Evolutionary conservation across 2,797 vertebrate species (phyloP), one percentile per base, ranked within the genome.

Genomic region (Pantherophis alleghaniensis): DNA sequence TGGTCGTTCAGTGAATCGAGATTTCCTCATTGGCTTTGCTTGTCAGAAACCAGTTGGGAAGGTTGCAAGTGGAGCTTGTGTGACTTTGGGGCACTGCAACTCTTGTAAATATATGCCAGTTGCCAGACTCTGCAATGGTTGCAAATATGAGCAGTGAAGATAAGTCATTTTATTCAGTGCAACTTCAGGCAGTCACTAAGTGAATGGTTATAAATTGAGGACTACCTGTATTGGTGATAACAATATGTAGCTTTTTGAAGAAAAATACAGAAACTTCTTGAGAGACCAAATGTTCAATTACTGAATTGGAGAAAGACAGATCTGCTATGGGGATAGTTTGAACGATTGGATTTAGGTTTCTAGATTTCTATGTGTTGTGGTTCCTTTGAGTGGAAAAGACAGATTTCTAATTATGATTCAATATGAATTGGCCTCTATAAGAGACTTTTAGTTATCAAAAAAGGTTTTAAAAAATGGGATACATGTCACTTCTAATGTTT

Each of bases 391-490:
- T 94, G n/a, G 91, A 53, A 94, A 24, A 88, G 24, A 89, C 59
- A 63, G 94, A 22, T 20, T 95, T 96, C 89, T 95, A 95, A 96
- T 96, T 94, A 95, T 92, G 91, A 79, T 14, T 74, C 88, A 91
- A 57, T 32, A 59, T 95, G 93, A 61, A 91, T 91, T 96, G 96
- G 94, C 91, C 93, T 20, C 94, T 92, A 92, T 94, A 95, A 94
- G 89, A 97, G 91, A 18, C 28, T 90, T 94, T 83, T 96, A 91
- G 3, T 94, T 96, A 95, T 97, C 91, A 95, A 92, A 55, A 9
- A 61, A 92, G 79, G 56, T 56, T 56, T 56, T 94, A 95, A 94
- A 94, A 91, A 91, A 69, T 88, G 55, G 56, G 96, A 94, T 94
- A 42, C 5, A 16, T 88, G 60, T 94, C 94, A 87, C 55, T 24